phyloP scores from a whole-genome alignment of 1,140 invertebrate species.

The Notospermus geniculatus region DNA sequence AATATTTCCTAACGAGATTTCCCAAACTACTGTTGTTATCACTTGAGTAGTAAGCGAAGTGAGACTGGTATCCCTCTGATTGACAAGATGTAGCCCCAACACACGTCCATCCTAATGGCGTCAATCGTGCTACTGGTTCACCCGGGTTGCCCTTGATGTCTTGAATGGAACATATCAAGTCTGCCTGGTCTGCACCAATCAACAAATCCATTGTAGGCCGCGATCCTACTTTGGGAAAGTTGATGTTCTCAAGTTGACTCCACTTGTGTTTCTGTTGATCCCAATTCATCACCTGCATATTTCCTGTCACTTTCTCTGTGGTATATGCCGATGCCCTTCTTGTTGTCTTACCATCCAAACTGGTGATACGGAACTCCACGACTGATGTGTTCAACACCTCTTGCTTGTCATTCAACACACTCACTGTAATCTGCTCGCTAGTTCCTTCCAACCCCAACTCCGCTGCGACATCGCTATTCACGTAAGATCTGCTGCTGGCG shows the following conservation, averaged over 20 bases:
- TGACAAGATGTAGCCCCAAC: too few relatives aligned
- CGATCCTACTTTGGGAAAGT: constrained; percentile 12
- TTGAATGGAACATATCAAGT: neutral
- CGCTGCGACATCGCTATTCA: constrained; percentile 20
- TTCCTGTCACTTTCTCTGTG: constrained; percentile 18
- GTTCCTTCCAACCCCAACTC: constrained; percentile 21
- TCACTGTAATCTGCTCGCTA: constrained; percentile 16
- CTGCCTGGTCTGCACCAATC: neutral
- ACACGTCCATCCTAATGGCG: neutral
- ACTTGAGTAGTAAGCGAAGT: too few relatives aligned
- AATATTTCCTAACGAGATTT: too few relatives aligned
- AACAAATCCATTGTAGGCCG: neutral
- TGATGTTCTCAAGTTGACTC: constrained; percentile 15
- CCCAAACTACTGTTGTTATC: too few relatives aligned
- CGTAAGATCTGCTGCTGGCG: constrained; percentile 21
- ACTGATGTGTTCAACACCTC: constrained; percentile 25
- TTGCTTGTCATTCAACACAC: constrained; percentile 20
- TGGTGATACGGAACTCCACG: constrained; percentile 17
- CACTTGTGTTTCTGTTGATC: constrained; percentile 12
- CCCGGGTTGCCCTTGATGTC: neutral
- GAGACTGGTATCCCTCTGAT: too few relatives aligned
- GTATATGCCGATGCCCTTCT: constrained; percentile 10
- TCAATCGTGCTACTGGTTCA: neutral
- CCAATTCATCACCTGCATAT: constrained; percentile 17
- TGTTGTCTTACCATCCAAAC: constrained; percentile 2